phyloP scores from a whole-genome alignment of 1,140 invertebrate genomes.

The Drosophila paulistorum region DNA sequence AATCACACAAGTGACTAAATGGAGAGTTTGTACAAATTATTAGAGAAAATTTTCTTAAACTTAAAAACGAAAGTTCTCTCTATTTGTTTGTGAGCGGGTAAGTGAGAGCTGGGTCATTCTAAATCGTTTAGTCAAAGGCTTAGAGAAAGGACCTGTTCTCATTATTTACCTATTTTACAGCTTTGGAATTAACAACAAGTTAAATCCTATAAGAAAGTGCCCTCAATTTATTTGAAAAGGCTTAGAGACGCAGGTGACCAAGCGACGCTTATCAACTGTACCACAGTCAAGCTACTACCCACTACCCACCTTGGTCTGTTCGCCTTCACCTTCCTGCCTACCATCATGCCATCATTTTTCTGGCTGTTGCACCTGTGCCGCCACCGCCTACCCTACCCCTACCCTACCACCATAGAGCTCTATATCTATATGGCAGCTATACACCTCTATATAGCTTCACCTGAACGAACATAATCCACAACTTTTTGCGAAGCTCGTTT shows the following conservation, averaged over 20 bases:
- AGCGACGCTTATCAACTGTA: slow-evolving; percentile 51
- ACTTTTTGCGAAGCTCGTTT: slow-evolving; percentile 31
- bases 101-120: background rate
- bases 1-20: background rate
- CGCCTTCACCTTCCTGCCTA: background rate
- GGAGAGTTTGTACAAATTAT: too few species aligned
- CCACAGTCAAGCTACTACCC: slow-evolving; percentile 28
- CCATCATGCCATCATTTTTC: background rate
- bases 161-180: slow-evolving; percentile 13
- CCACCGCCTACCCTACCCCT: background rate
- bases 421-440: too few species aligned
- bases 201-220: slow-evolving; percentile 11
- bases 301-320: too few species aligned
- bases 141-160: slow-evolving; percentile 35
- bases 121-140: slow-evolving; percentile 29
- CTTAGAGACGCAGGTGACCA: slow-evolving; percentile 32
- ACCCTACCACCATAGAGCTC: background rate
- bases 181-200: slow-evolving; percentile 10
- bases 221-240: slow-evolving; percentile 53
- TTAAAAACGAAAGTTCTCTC: too few species aligned
- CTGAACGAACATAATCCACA: slow-evolving; percentile 15
- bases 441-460: background rate
- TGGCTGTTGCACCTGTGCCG: background rate
- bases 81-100: too few species aligned
- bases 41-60: too few species aligned